Base-by-base conservation (phyloP, 1,140 invertebrate genomes). In the Drosophila neocordata region DNA sequence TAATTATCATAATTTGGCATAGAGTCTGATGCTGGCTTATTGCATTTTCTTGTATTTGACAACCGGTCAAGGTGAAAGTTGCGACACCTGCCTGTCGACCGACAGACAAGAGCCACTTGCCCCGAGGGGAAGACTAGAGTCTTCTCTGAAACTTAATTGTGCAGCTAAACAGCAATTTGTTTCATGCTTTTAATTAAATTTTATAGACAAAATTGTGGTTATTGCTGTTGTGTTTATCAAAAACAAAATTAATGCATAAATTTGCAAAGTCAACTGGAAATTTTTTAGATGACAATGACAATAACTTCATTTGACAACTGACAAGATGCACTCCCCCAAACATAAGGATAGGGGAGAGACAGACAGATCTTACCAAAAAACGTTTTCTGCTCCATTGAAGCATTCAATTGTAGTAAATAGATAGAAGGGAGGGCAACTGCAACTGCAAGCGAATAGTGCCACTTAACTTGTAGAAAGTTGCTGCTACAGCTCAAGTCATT, bases 81-180 rank as follows among this genome's bases (percentile, higher is more conserved):
- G 75, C 65, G 73, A 76, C 81, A 87, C 81, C 81, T 84, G 80
- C 81, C 63, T 61, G 48, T 51, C 52, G 65, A 76, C 60, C 63
- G 60, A 70, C 68, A 65, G 80, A 24, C 22, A 24, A 24, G 24
- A 24, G 24, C n/a, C n/a, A n/a, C n/a, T n/a, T n/a, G n/a, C n/a
- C n/a, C n/a, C n/a, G n/a, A n/a, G 24, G 24, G 24, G 24, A 24
- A 2, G 57, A 63, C 58, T 56, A 52, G 22, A 52, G 34, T 69
- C 84, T 84, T n/a, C n/a, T n/a, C 81, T 80, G 77, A 85, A 81
- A 78, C 87, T 85, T 85, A 85, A 85, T 85, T 85, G 82, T 82
- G 58, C 64, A 56, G 65, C 82, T 88, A 85, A 85, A 80, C 67
- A 74, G 68, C 71, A 78, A 72, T 75, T 78, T 78, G 73, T 24